Conservation (phyloP, 1,140 invertebrate species). For the Stratiolaelaps scimitus region DNA sequence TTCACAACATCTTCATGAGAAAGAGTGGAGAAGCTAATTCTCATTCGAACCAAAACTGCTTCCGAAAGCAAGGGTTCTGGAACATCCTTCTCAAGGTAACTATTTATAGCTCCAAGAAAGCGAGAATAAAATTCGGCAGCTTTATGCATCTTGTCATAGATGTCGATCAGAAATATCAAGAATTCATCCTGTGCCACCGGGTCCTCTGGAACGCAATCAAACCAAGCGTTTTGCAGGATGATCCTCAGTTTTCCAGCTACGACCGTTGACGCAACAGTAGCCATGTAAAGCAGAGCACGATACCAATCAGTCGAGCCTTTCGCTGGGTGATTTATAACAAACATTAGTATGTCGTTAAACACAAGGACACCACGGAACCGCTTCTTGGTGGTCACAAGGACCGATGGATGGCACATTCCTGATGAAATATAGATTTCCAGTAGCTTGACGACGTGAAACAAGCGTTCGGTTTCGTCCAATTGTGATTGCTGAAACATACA, state of each 20-base stretch:
- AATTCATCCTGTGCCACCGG: not conserved
- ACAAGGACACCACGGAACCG: slow-evolving; percentile 1
- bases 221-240: slow-evolving; percentile 19
- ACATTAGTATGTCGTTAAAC: slow-evolving; percentile 2
- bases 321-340: slow-evolving; percentile 1
- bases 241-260: not conserved
- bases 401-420: slow-evolving; percentile 3
- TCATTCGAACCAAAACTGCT: not conserved
- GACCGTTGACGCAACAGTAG: not conserved
- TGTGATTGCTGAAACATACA: slow-evolving; percentile 7
- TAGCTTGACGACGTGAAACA: slow-evolving; percentile 4
- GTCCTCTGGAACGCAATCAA: slow-evolving; percentile 4
- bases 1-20: not conserved
- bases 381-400: slow-evolving; percentile 1
- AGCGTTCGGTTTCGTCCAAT: slow-evolving; percentile 2
- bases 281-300: not conserved
- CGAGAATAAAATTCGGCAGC: slow-evolving; percentile 1
- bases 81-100: not conserved
- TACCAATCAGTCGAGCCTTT: not conserved
- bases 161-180: not conserved
- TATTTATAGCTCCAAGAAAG: not conserved
- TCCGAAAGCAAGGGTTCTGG: not conserved
- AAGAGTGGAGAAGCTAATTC: not conserved
- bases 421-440: slow-evolving; percentile 4
- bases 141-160: slow-evolving; percentile 20